Evolutionary conservation across 2,888 invertebrate genomes (phyloP), one percentile per base, ranked within the genome.

Genomic region (Diplazon laetatorius): DNA sequence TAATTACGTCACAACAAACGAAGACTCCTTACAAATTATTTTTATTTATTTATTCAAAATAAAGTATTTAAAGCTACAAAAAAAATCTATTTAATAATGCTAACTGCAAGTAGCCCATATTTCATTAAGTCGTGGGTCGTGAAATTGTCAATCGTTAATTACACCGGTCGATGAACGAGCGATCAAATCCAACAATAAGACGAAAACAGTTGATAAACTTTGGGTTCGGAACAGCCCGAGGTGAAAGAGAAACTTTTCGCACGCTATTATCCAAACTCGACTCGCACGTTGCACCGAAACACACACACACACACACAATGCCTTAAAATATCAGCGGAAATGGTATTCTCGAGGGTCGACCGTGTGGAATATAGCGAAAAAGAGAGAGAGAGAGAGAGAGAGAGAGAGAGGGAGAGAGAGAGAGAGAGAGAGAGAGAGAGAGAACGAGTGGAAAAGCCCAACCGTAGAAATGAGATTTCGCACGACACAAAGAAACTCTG

Each of bases 391-490:
- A n/a, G n/a, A n/a, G n/a, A n/a, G n/a, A n/a, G n/a, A n/a, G n/a
- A n/a, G n/a, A n/a, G n/a, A n/a, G n/a, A n/a, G n/a, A n/a, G n/a
- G n/a, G n/a, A n/a, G n/a, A n/a, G n/a, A n/a, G n/a, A n/a, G n/a
- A n/a, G n/a, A n/a, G n/a, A n/a, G n/a, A n/a, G n/a, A n/a, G n/a
- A n/a, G n/a, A n/a, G n/a, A n/a, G n/a, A n/a, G n/a, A 16, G 30
- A 5, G 35, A 14, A 16, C 0, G 4, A 12, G 39, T 35, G 37
- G 37, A 59, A 12, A 66, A 42, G 22, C 30, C 30, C 39, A 18
- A 18, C 16, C 35, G 42, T 14, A 52, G 39, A 68, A 71, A 71
- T 50, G 60, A 62, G 50, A 50, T 60, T 60, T 71, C 52, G 70
- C 50, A 52, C 39, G 52, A 44, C 68, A 68, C 68, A 68, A 68